phyloP scores from a whole-genome alignment of 2,888 invertebrate species.

The Halictus ligatus region DNA sequence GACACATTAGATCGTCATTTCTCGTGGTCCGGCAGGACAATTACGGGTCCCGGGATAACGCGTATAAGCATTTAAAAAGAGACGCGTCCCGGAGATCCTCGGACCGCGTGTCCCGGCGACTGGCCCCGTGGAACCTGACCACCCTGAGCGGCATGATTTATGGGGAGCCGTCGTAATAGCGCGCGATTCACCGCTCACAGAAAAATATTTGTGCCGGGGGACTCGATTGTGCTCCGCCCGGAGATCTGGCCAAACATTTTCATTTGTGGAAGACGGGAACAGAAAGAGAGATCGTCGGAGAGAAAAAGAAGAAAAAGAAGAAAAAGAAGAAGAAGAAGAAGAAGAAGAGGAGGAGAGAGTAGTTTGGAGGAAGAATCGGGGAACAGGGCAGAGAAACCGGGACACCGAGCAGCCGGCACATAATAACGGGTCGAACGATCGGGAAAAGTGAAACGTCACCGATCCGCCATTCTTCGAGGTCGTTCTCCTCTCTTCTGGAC shows the following conservation, averaged over 20 bases:
- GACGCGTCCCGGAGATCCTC: slow-evolving; percentile 29
- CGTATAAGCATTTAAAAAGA: slow-evolving; percentile 46
- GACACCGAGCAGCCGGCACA: slow-evolving; percentile 56
- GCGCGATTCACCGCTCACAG: slow-evolving; percentile 76
- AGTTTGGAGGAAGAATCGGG: not conserved
- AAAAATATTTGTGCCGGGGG: slow-evolving; percentile 75
- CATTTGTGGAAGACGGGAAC: slow-evolving; percentile 75
- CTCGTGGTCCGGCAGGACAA: slow-evolving; percentile 45
- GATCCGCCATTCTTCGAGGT: slow-evolving; percentile 28
- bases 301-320: slow-evolving; percentile 11
- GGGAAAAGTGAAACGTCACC: slow-evolving; percentile 81
- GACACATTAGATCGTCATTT: slow-evolving; percentile 57
- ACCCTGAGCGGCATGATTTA: slow-evolving; percentile 81
- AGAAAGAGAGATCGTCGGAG: slow-evolving; percentile 16
- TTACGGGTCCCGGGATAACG: slow-evolving; percentile 35
- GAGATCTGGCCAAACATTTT: slow-evolving; percentile 80
- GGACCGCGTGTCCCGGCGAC: slow-evolving; percentile 21
- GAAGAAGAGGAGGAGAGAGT: slow-evolving; percentile 16
- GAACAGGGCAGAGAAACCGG: slow-evolving; percentile 56
- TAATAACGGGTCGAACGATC: slow-evolving; percentile 77
- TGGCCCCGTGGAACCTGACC: slow-evolving; percentile 72
- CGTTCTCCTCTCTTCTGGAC: not conserved
- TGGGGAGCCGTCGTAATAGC: slow-evolving; percentile 74
- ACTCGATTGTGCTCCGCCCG: slow-evolving; percentile 70
- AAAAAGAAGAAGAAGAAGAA: slow-evolving; percentile 60